These are phyloP conservation scores for Octopus bimaculoides DNA, from an alignment of 1,140 invertebrate genomes.

Conservation along the genomic window DNA sequence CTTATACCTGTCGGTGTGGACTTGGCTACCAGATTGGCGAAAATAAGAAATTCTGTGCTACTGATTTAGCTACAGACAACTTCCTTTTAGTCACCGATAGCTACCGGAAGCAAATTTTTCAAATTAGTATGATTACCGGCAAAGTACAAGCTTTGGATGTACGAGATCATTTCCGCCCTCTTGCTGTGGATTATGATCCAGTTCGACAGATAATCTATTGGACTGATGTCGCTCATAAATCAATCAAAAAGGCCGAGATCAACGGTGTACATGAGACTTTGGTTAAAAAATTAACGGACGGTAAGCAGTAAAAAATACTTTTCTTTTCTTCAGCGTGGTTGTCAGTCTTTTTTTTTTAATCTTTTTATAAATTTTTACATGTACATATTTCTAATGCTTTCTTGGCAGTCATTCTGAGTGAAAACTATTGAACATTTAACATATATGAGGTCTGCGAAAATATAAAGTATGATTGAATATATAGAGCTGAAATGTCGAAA, in stretches of 20 bases:
- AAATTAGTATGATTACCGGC: conserved; percentile 24
- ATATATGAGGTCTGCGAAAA: no score
- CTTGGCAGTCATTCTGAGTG: no score
- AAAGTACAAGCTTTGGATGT: conserved; percentile 26
- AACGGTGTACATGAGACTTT: conserved; percentile 54
- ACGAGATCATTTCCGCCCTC: conserved; percentile 23
- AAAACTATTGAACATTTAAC: no score
- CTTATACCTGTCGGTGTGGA: conserved; percentile 85
- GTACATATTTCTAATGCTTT: no score
- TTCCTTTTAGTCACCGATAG: conserved; percentile 43
- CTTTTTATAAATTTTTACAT: not conserved
- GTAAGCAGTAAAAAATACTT: conserved; percentile 41
- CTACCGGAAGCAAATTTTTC: conserved; percentile 40
- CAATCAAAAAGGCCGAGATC: conserved; percentile 33
- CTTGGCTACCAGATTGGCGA: conserved; percentile 79
- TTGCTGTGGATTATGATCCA: conserved; percentile 36
- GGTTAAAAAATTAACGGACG: conserved; percentile 65
- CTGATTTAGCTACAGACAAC: conserved; percentile 54
- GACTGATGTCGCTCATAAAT: conserved; percentile 42
- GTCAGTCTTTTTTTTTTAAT: no score
- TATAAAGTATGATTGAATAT: no score
- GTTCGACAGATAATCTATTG: conserved; percentile 63
- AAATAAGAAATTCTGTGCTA: conserved; percentile 70
- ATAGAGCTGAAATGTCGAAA: no score
- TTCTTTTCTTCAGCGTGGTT: not conserved